These are phyloP conservation scores for Garrulus glandarius DNA, from an alignment of 2,797 vertebrate species.

Conservation along the genomic window DNA sequence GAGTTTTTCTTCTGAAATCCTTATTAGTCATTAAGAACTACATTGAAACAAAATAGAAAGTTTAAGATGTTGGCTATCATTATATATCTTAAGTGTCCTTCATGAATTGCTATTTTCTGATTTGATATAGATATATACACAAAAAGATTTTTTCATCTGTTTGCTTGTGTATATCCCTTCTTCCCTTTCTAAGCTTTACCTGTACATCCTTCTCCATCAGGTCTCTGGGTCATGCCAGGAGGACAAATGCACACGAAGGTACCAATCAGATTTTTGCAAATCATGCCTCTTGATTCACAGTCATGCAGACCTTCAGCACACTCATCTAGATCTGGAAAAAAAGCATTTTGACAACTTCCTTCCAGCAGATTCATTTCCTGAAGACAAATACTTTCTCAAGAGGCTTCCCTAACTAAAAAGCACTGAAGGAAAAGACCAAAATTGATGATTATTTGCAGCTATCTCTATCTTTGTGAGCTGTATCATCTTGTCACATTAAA, in stretches of 20 bases:
- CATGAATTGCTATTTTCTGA: background rate
- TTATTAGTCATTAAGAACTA: background rate
- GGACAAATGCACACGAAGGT: conserved; percentile 86
- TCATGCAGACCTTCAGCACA: conserved; percentile 81
- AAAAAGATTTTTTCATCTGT: background rate
- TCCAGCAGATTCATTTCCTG: background rate
- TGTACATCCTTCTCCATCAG: conserved; percentile 80
- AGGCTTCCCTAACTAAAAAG: background rate
- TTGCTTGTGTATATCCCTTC: background rate
- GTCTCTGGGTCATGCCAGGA: conserved; percentile 75
- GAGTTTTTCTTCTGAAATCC: background rate
- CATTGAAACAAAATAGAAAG: background rate
- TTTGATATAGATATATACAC: background rate
- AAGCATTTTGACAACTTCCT: background rate
- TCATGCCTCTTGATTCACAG: conserved; percentile 83
- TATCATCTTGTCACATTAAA: background rate
- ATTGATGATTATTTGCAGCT: background rate
- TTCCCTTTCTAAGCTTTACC: conserved; percentile 65
- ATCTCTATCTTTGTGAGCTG: background rate
- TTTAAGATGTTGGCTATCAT: background rate
- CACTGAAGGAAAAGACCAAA: background rate
- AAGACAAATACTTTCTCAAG: background rate
- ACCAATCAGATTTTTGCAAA: conserved; percentile 86
- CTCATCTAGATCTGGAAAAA: conserved; percentile 79
- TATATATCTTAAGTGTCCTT: background rate